Base-by-base conservation (phyloP, 2,888 invertebrate species). In the Ernsta delagoae region DNA sequence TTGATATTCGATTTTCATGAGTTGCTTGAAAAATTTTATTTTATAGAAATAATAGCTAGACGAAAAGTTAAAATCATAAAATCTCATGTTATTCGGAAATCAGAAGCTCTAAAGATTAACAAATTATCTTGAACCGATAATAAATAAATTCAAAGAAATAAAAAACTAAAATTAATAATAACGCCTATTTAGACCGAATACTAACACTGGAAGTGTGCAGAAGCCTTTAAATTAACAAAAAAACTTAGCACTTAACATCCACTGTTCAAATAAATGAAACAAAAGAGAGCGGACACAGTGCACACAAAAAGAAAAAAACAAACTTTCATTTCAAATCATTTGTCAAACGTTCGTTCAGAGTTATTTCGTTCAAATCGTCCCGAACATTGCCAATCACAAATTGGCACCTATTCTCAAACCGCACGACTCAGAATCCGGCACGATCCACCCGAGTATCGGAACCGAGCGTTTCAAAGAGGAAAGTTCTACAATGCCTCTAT, bases 401-500 rank as follows among this genome's bases (percentile, higher is more conserved):
- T 24, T 24, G 50, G 50, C 45, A 16, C 61, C 59, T 75, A 75
- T 73, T 73, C 54, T 71, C 54, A 62, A 54, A 71, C 68, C 70
- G 45, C 70, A 70, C 74, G 73, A 70, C 56, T 65, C 66, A 65
- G 1, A 60, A 66, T 71, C 70, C 70, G 12, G 6, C 9, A 24
- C 3, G 12, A 48, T 12, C 24, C 9, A 24, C 16, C 16, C 24
- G 24, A 53, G 6, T 53, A n/a, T 16, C 60, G 57, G 62, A 53
- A 76, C 75, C 67, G 70, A 76, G 76, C 74, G 72, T 62, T 53
- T 43, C 43, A 50, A 59, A 69, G 68, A 45, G 16, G 67, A 69
- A 69, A 68, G 71, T 76, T 74, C 72, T 73, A 78, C 79, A 78
- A 79, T 75, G 72, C 76, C 79, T 41, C 57, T 59, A 76, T 76